Percentiles rank a stretch among this genome's conserved stretches.
Evolutionary conservation across 2,113 vertebrate species (phyloP).

Genomic region (Leptosomus discolor): DNA sequence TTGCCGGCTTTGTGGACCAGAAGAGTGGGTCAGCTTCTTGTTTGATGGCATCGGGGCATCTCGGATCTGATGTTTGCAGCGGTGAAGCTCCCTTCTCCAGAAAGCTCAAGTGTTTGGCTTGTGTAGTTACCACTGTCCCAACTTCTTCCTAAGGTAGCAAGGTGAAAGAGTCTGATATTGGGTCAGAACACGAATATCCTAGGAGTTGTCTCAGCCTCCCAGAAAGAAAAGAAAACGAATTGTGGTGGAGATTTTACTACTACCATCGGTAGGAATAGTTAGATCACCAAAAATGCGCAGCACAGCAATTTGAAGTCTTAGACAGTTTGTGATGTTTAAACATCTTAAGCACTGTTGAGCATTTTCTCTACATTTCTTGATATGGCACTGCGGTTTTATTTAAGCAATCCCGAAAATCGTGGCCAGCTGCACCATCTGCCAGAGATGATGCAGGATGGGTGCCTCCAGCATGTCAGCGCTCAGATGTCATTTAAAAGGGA

Average conservation of each 20-base stretch:
- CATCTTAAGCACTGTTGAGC: constrained; percentile 65
- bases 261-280: not conserved
- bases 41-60: not conserved
- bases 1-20: not conserved
- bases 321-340: constrained; percentile 66
- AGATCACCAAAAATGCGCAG: constrained; percentile 24
- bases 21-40: not conserved
- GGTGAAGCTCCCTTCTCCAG: not conserved
- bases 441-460: constrained; percentile 66
- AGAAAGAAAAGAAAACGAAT: not conserved
- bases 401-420: constrained; percentile 63
- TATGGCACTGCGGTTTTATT: constrained; percentile 64
- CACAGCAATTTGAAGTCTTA: not conserved
- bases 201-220: not conserved
- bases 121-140: not conserved
- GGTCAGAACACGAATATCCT: not conserved
- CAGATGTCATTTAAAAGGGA: constrained; percentile 72
- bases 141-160: not conserved
- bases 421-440: constrained; percentile 69
- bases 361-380: constrained; percentile 60
- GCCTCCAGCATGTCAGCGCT: constrained; percentile 66
- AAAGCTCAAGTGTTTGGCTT: not conserved
- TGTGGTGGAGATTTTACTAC: not conserved
- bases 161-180: not conserved
- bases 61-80: not conserved